Conservation (phyloP, 1,140 invertebrate species). For the Wasmannia auropunctata region DNA sequence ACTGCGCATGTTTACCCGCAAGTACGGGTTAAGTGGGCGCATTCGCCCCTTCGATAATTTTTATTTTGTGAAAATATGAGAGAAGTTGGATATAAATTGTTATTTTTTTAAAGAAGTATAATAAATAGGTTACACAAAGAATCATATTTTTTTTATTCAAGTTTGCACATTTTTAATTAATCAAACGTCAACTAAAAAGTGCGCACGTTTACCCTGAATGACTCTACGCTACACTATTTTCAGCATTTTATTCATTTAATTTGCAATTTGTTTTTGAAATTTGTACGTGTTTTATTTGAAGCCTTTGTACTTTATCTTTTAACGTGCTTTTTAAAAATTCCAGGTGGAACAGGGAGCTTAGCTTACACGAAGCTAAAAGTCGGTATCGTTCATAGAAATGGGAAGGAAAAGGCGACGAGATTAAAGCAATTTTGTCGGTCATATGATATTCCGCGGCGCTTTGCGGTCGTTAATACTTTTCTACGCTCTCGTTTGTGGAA, state of each 20-base stretch:
- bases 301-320: constrained; percentile 43
- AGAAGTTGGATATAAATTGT: too few relatives aligned
- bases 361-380: constrained; percentile 33
- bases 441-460: constrained; percentile 42
- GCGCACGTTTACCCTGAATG: too few relatives aligned
- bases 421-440: constrained; percentile 65
- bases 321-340: constrained; percentile 57
- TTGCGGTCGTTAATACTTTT: constrained; percentile 31
- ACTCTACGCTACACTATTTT: not conserved
- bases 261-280: not conserved
- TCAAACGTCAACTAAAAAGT: too few relatives aligned
- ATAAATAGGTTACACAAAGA: too few relatives aligned
- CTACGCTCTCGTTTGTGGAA: not conserved
- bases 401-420: constrained; percentile 24
- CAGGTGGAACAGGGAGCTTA: constrained; percentile 17
- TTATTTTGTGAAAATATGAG: too few relatives aligned
- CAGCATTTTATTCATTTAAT: not conserved
- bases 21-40: too few relatives aligned
- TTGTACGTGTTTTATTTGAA: not conserved
- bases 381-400: not conserved
- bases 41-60: too few relatives aligned
- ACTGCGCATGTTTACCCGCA: too few relatives aligned
- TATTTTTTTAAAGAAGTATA: too few relatives aligned
- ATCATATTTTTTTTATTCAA: too few relatives aligned
- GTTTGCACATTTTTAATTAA: too few relatives aligned